Conservation (phyloP, 2,113 vertebrate species). For the Poeciliopsis occidentalis region DNA sequence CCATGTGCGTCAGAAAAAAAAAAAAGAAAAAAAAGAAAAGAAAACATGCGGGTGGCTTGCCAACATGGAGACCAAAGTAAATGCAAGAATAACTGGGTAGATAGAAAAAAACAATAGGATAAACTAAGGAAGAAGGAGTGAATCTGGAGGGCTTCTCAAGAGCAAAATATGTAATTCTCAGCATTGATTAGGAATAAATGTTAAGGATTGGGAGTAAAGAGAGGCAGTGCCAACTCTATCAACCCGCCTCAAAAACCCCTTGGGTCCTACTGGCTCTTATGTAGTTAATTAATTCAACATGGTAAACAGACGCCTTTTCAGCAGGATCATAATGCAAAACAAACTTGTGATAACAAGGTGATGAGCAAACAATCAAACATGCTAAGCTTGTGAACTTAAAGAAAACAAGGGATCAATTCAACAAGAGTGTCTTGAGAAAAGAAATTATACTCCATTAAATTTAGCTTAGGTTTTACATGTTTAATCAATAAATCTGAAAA, state of each 20-base stretch:
- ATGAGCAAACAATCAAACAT: conserved; percentile 2
- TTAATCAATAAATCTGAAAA: background rate
- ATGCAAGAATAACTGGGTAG: conserved; percentile 24
- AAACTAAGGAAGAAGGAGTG: conserved; percentile 14
- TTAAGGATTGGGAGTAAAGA: conserved; percentile 20
- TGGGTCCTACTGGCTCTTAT: conserved; percentile 38
- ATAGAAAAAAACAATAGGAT: conserved; percentile 19
- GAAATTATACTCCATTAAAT: background rate
- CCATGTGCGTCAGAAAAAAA: conserved; percentile 52
- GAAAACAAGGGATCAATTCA: background rate
- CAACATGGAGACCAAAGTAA: conserved; percentile 32
- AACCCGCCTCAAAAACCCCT: background rate
- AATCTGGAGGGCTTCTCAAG: conserved; percentile 11
- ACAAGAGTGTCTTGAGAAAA: background rate
- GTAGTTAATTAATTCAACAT: conserved; percentile 73
- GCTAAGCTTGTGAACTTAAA: conserved; percentile 12
- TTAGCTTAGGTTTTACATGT: background rate
- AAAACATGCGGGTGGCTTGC: conserved; percentile 16
- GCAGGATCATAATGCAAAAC: conserved; percentile 7
- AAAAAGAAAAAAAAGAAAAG: conserved; percentile 11
- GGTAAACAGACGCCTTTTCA: conserved; percentile 53
- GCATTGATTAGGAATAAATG: conserved; percentile 18
- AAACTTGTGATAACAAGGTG: conserved; percentile 25
- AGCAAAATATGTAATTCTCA: conserved; percentile 16
- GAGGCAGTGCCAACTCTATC: conserved; percentile 13